Evolutionary conservation across 2,797 vertebrate genomes (phyloP).

Genomic region (Bryconaethiops microstoma): DNA sequence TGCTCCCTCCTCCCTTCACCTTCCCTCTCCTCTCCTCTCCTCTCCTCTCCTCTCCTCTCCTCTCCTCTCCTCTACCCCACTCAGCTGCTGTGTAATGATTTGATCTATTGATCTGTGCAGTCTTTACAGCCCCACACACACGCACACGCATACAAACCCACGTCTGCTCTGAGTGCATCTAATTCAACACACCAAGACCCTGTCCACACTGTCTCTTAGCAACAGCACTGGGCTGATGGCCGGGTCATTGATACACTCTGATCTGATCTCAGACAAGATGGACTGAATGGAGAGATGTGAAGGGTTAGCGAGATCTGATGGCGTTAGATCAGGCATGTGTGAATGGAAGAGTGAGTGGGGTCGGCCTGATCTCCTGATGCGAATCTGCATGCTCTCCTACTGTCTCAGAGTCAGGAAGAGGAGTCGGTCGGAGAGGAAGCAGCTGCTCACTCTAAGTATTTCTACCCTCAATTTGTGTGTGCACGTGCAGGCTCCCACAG

Average conservation of each 20-base stretch:
- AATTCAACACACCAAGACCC: conserved; percentile 41
- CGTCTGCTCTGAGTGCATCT: conserved; percentile 19
- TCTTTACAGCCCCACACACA: conserved; percentile 57
- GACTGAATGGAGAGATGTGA: conserved; percentile 21
- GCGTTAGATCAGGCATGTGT: conserved; percentile 13
- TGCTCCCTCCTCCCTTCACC: neutral
- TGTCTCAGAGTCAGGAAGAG: neutral
- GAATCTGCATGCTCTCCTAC: neutral
- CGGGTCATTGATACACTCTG: conserved; percentile 36
- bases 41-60: neutral
- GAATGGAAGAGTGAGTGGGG: neutral
- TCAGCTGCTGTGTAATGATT: conserved; percentile 40
- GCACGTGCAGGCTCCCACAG: conserved; percentile 8
- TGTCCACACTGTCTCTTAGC: conserved; percentile 53
- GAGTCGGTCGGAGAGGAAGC: conserved; percentile 31
- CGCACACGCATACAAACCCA: conserved; percentile 53
- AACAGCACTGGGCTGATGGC: conserved; percentile 37
- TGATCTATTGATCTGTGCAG: conserved; percentile 74
- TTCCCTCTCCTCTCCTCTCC: conserved; percentile 10
- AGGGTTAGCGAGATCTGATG: neutral
- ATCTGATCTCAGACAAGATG: conserved; percentile 40
- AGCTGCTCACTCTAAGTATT: conserved; percentile 25
- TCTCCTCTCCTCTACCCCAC: neutral
- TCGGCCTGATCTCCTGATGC: conserved; percentile 11
- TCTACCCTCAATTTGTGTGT: neutral